Evolutionary conservation across 2,888 invertebrate species (phyloP), one percentile per base, ranked within the genome.

Genomic region (Pyrgus malvae): DNA sequence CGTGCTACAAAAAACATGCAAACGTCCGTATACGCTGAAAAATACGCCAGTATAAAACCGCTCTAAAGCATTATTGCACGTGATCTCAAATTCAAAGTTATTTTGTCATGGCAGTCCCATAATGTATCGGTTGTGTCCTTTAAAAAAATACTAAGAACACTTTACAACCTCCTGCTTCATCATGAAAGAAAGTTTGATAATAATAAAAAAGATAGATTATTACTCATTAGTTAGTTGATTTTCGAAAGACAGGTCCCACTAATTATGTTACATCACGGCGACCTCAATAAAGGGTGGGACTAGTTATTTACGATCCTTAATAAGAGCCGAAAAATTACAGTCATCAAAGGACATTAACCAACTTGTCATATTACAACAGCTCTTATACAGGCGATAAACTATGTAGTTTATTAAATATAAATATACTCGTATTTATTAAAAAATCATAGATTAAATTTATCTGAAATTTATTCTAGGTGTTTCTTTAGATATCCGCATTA

Each of bases 261-360:
- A 12, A 45, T 45, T 45, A 11, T 31, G 31, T 45, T 31, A 45
- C 31, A 45, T 31, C 31, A 45, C 8, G 29, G 31, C 6, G 21
- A 25, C 44, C 8, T 21, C 11, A 45, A 45, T 45, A 31, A 45
- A 33, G 12, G 33, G 16, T n/a, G 8, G 14, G 45, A 21, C 45
- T 46, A 21, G 45, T 46, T 46, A 46, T 46, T 46, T 46, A 46
- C 17, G 45, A 7, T 12, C 33, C 31, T 9, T 46, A 46, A 46
- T 46, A 19, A 33, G 45, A 33, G 21, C n/a, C 19, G 12, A 19
- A 33, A 46, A 46, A 46, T 35, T 46, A 33, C 23, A 46, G 45
- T 12, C 17, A 33, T 46, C 33, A 46, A 19, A 33, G 45, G 31
- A 46, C 21, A 46, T 23, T 33, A 46, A 31, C 31, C 45, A 17